Base-by-base conservation (phyloP, 2,888 invertebrate species). In the Ctena decussata region DNA sequence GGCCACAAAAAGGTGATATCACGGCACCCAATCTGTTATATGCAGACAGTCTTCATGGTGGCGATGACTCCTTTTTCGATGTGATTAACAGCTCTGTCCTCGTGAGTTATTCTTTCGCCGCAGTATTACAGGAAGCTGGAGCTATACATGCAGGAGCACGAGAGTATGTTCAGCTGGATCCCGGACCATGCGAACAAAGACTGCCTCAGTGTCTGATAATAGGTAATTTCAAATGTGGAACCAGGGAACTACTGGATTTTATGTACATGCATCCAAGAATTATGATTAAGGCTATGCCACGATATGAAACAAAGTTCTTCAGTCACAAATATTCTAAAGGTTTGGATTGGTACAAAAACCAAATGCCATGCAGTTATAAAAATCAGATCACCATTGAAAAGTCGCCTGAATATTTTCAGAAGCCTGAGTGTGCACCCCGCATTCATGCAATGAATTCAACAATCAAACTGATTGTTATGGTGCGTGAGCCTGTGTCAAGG, bases 301-400 rank as follows among this genome's bases (percentile, higher is more conserved):
- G 46, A 35, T 80, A 65, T 41, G 82, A 85, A 27, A 53, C 72
- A 8, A 53, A 72, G 53, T 85, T 74, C 72, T 85, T 85, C 73
- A 27, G 27, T 0, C 57, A 37, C 39, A 46, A 73, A 11, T 99
- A 98, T 96, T 12, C 11, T 3, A 39, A 30, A 1, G 99, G 99
- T 0, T 96, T 98, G 83, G 98, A 99, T 85, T 99, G 99, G 99
- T 99, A 99, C 84, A 79, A 92, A 18, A 86, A 92, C 37, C 98
- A 98, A 96, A 99, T 99, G 98, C 99, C 99, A 11, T 97, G 98
- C 94, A 98, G 98, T 0, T 98, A 98, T 96, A 97, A 97, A 87
- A 98, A 98, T 49, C 98, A 99, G 96, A 97, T 99, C 91, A 98
- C 98, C 81, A 98, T 99, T 93, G 99, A 99, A 96, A 99, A 99